A percentile compares a stretch with the other conserved stretches of the same genome.
phyloP scores from a whole-genome alignment of 2,797 vertebrate species.

The Calcarius lapponicus region DNA sequence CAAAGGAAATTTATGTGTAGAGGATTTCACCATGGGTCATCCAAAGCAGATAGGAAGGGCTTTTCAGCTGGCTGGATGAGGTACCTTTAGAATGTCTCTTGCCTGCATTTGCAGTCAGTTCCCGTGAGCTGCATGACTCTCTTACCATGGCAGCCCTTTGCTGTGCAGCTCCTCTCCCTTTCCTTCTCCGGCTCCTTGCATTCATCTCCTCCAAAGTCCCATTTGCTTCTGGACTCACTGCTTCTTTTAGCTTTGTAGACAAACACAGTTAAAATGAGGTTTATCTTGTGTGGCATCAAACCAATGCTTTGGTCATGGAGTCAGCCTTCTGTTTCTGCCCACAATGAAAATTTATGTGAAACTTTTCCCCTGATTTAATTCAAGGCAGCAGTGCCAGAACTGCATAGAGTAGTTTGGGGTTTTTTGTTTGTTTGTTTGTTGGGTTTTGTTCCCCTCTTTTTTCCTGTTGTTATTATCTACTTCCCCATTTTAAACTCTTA shows the following conservation, averaged over 20 bases:
- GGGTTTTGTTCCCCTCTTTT: not conserved
- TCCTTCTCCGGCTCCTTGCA: not conserved
- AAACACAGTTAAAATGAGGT: not conserved
- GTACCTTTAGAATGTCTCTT: not conserved
- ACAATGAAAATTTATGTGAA: not conserved
- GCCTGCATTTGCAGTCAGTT: not conserved
- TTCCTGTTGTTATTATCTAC: not conserved
- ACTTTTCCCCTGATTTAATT: not conserved
- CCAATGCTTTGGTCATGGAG: not conserved
- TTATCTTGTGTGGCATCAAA: accelerated
- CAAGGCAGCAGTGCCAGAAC: not conserved
- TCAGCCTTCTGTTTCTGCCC: not conserved
- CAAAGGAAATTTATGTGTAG: not conserved
- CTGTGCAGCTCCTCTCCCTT: not conserved
- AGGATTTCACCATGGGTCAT: not conserved
- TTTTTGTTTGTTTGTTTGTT: not conserved
- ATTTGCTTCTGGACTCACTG: accelerated
- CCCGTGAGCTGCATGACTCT: accelerated
- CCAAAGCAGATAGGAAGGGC: not conserved
- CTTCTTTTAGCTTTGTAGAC: not conserved
- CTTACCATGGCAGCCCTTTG: accelerated
- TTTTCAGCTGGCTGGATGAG: not conserved
- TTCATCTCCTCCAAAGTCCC: not conserved
- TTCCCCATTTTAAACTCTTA: not conserved
- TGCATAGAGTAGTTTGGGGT: not conserved